Conservation (phyloP, 2,797 vertebrate genomes). For the Tauraco hartlaubi region DNA sequence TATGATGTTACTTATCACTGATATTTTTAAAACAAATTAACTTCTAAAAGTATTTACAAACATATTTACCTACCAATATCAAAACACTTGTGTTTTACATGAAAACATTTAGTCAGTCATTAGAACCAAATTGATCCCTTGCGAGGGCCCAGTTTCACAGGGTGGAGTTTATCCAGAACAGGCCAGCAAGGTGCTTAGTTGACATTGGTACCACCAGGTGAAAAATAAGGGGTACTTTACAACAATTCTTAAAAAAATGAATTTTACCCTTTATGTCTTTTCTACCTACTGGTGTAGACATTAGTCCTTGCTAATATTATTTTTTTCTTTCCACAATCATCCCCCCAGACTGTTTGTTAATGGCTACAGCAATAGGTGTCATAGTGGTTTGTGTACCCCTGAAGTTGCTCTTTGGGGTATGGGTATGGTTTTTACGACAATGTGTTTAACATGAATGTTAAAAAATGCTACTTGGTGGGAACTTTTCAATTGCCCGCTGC, state of each 20-base stretch:
- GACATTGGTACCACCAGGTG: not conserved
- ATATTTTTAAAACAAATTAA: not conserved
- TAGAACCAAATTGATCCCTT: not conserved
- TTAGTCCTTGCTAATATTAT: not conserved
- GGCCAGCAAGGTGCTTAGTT: fast-evolving
- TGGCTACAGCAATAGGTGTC: fast-evolving
- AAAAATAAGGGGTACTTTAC: not conserved
- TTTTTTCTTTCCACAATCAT: not conserved
- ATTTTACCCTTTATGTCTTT: not conserved
- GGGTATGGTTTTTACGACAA: not conserved
- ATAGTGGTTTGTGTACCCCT: not conserved
- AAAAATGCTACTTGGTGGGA: not conserved
- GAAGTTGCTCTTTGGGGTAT: not conserved
- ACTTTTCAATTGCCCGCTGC: not conserved
- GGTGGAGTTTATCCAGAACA: not conserved
- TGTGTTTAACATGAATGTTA: not conserved
- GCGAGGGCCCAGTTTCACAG: not conserved
- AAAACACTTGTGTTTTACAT: not conserved
- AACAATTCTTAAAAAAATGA: fast-evolving
- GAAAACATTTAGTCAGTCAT: not conserved
- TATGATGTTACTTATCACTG: not conserved
- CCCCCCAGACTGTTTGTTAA: not conserved
- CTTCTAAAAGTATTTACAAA: not conserved
- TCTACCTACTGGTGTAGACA: not conserved
- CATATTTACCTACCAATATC: not conserved